Evolutionary conservation across 2,113 vertebrate species (phyloP).

Genomic region (Entelurus aequoreus): DNA sequence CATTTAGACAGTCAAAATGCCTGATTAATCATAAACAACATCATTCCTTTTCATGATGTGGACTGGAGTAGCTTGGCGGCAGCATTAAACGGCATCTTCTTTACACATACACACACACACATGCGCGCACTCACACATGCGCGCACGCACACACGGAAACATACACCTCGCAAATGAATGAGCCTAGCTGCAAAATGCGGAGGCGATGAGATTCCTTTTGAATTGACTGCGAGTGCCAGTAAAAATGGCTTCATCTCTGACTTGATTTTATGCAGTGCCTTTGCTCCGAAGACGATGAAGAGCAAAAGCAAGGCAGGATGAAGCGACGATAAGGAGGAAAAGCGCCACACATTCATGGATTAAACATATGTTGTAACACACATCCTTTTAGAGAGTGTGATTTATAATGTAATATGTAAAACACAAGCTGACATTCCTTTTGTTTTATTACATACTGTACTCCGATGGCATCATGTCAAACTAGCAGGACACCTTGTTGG

Average conservation of each 20-base stretch:
- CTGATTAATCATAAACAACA: not conserved
- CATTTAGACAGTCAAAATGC: too few species aligned
- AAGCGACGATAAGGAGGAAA: not conserved
- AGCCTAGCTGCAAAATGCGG: slow-evolving; percentile 15
- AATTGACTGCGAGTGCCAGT: slow-evolving; percentile 7
- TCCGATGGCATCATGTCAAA: too few species aligned
- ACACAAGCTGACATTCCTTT: too few species aligned
- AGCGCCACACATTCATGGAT: not conserved
- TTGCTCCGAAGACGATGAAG: not conserved
- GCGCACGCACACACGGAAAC: not conserved
- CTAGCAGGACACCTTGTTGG: too few species aligned
- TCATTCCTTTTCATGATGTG: too few species aligned
- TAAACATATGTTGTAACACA: too few species aligned
- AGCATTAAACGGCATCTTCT: too few species aligned
- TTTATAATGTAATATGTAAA: too few species aligned
- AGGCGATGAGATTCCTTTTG: slow-evolving; percentile 13
- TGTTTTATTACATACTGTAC: too few species aligned
- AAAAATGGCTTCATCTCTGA: slow-evolving; percentile 19
- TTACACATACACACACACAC: not conserved
- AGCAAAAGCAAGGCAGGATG: not conserved
- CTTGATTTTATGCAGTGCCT: not conserved
- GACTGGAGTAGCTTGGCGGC: too few species aligned
- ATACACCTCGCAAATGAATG: slow-evolving; percentile 20
- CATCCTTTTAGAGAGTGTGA: too few species aligned
- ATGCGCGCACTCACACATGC: not conserved